phyloP scores from a whole-genome alignment of 1,140 invertebrate species.

The Pentalonia nigronervosa region DNA sequence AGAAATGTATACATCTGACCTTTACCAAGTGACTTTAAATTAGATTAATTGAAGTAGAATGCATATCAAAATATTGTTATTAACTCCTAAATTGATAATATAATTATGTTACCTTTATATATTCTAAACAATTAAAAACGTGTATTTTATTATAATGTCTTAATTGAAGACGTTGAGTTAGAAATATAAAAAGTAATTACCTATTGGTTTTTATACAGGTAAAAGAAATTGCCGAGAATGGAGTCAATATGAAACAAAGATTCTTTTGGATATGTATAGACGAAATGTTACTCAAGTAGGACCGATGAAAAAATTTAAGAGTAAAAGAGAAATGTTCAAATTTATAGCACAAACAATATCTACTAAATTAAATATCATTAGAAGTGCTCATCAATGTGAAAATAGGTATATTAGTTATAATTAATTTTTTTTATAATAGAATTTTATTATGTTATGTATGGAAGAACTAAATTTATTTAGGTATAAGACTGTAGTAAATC shows the following conservation, averaged over 20 bases:
- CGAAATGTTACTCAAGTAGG: slow-evolving; percentile 51
- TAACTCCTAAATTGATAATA: not conserved
- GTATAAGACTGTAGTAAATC: slow-evolving; percentile 47
- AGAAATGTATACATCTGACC: too few relatives aligned
- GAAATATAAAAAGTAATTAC: not conserved
- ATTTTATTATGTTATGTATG: not conserved
- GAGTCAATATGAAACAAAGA: slow-evolving; percentile 53
- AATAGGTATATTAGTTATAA: slow-evolving; percentile 31
- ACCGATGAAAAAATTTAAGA: slow-evolving; percentile 54
- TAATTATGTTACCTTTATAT: not conserved
- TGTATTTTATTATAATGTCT: not conserved
- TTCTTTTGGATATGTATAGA: slow-evolving; percentile 52
- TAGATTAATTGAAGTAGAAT: too few relatives aligned
- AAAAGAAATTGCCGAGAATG: slow-evolving; percentile 53
- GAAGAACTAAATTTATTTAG: not conserved
- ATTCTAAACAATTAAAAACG: not conserved
- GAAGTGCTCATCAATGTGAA: slow-evolving; percentile 56
- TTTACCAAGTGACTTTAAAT: too few relatives aligned
- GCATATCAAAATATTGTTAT: too few relatives aligned
- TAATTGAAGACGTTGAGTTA: too few relatives aligned
- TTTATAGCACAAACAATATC: slow-evolving; percentile 49
- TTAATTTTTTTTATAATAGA: not conserved
- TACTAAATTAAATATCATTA: slow-evolving; percentile 29
- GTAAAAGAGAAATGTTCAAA: slow-evolving; percentile 49
- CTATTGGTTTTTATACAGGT: not conserved